Base-by-base conservation (phyloP, 1,140 invertebrate species). In the Wasmannia auropunctata region DNA sequence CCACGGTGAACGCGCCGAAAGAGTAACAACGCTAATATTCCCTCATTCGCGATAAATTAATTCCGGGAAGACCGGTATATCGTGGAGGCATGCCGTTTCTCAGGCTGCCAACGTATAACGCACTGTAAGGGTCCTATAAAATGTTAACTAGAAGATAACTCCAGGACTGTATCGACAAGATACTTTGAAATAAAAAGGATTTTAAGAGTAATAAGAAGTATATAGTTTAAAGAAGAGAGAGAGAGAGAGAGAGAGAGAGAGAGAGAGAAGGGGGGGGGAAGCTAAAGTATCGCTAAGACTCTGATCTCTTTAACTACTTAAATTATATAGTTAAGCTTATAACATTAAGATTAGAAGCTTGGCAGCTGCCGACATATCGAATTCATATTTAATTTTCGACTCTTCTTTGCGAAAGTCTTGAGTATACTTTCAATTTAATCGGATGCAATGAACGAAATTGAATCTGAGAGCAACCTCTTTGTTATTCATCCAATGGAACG, bases 31-130 rank as follows among this genome's bases (percentile, higher is more conserved):
- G 49, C 65, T 70, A 58, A 72, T 43, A 70, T 83, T 72, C 65
- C 22, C 67, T 60, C 40, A 72, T 81, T 83, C 51, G 79, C 79
- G 67, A 58, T 83, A 72, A 72, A 83, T 58, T 83, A 43, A 83
- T 72, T 46, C 79, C 8, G 34, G 79, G 34, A 60, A 62, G 43
- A 54, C 37, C 28, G 37, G 67, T 22, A 43, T 4, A 54, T 40
- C 40, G 75, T 34, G 14, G 54, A 40, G 31, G 16, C 19, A 22
- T 37, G 25, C 22, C 28, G 25, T 28, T 56, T 51, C 1, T 67
- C 22, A 40, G 34, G 22, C 31, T 25, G 31, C 25, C 37, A 40
- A 31, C 19, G 19, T 14, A 16, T 67, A 67, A 46, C 11, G 4
- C 70, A 43, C 34, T 43, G 19, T 34, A 56, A 56, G 31, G 3